phyloP scores from a whole-genome alignment of 2,797 vertebrate genomes.

The Intellagama lesueurii region DNA sequence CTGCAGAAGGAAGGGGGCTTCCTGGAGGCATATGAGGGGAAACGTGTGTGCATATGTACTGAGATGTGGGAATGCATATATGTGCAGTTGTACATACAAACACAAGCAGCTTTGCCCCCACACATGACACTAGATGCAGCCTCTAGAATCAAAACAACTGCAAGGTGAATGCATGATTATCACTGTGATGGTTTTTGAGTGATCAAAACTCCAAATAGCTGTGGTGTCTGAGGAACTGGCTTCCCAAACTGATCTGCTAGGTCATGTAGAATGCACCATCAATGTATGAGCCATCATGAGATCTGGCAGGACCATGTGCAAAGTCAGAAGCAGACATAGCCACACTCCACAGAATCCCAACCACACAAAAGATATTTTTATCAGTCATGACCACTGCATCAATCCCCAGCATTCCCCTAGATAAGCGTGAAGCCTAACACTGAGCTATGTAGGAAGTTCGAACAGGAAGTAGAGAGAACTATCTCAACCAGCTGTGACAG shows the following conservation, averaged over 20 bases:
- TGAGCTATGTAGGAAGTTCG: background rate
- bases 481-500: constrained; percentile 11
- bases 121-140: background rate
- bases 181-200: background rate
- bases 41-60: no score
- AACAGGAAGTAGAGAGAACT: background rate
- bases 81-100: no score
- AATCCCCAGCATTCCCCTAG: background rate
- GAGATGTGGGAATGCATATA: no score
- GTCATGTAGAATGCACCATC: background rate
- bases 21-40: no score
- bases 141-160: no score
- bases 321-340: background rate
- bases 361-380: background rate
- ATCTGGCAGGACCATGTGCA: background rate
- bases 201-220: background rate
- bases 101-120: background rate
- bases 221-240: background rate
- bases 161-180: background rate
- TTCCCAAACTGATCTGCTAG: background rate
- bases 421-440: background rate
- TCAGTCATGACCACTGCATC: background rate
- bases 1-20: no score
- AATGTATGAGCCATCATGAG: no score
- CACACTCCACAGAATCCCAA: background rate